Percentiles rank a stretch among this genome's conserved stretches.
Conservation (phyloP, 2,113 vertebrate species). For the Mastomys coucha region DNA sequence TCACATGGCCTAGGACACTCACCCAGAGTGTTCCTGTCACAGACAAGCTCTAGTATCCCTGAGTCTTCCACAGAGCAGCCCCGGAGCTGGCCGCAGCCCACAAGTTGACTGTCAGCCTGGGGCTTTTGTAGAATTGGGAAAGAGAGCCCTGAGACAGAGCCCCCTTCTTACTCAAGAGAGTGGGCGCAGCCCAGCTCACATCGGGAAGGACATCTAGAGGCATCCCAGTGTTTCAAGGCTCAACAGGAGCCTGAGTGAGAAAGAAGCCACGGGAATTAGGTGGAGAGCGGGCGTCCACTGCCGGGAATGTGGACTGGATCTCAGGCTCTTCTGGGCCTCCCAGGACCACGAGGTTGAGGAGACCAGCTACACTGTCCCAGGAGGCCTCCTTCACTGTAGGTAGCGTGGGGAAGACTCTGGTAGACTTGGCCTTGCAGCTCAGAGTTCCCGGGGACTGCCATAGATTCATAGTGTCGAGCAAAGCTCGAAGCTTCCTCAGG, state of each 20-base stretch:
- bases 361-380: too few relatives aligned
- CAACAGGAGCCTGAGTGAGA: accelerated
- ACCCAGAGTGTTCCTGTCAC: background rate
- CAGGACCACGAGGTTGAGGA: background rate
- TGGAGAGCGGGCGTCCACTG: background rate
- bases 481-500: accelerated
- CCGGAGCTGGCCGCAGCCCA: background rate
- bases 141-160: background rate
- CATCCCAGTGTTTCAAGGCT: background rate
- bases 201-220: background rate
- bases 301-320: background rate
- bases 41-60: background rate
- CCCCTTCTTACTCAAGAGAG: background rate
- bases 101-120: background rate
- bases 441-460: too few relatives aligned
- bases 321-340: background rate
- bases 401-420: background rate
- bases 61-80: background rate
- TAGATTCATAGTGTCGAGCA: background rate
- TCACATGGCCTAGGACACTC: background rate
- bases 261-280: background rate
- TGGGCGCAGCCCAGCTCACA: background rate
- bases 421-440: background rate
- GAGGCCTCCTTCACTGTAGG: background rate
- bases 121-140: background rate